Conservation (phyloP, 53 echinoderm and acorn worm species). For the Zoroaster sp. region DNA sequence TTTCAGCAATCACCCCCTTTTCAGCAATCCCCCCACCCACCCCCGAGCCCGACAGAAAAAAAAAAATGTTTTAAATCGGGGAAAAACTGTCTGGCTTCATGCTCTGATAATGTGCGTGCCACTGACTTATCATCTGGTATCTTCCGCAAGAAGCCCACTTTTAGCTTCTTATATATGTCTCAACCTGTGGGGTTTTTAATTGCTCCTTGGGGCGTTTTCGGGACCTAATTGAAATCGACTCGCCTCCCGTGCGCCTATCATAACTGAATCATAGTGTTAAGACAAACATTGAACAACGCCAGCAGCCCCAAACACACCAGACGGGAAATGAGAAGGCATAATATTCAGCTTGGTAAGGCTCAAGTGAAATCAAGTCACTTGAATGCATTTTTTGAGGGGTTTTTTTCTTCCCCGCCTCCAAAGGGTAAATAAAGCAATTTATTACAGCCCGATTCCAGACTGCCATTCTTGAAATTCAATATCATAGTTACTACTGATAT, state of each 20-base stretch:
- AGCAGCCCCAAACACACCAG: not conserved
- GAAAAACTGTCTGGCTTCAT: too few relatives aligned
- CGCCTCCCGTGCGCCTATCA: not conserved
- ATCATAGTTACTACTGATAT: too few relatives aligned
- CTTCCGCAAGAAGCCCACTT: too few relatives aligned
- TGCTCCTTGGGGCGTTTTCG: not conserved
- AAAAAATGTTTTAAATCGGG: too few relatives aligned
- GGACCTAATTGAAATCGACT: not conserved
- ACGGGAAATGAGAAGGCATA: slow-evolving; percentile 7
- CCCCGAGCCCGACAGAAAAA: not conserved
- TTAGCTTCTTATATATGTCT: not conserved
- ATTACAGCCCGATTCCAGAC: too few relatives aligned
- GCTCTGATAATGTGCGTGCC: too few relatives aligned
- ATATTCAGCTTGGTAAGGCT: not conserved
- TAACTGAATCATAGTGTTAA: not conserved
- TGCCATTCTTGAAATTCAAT: too few relatives aligned
- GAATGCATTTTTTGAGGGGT: too few relatives aligned
- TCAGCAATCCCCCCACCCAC: not conserved
- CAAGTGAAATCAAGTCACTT: not conserved
- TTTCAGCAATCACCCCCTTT: not conserved
- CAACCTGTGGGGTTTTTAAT: not conserved
- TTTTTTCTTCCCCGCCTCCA: too few relatives aligned
- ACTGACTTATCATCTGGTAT: too few relatives aligned
- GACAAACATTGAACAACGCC: not conserved
- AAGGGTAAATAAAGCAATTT: too few relatives aligned